These are phyloP conservation scores for Lingula anatina DNA, from an alignment of 2,888 invertebrate genomes.

Conservation along the genomic window DNA sequence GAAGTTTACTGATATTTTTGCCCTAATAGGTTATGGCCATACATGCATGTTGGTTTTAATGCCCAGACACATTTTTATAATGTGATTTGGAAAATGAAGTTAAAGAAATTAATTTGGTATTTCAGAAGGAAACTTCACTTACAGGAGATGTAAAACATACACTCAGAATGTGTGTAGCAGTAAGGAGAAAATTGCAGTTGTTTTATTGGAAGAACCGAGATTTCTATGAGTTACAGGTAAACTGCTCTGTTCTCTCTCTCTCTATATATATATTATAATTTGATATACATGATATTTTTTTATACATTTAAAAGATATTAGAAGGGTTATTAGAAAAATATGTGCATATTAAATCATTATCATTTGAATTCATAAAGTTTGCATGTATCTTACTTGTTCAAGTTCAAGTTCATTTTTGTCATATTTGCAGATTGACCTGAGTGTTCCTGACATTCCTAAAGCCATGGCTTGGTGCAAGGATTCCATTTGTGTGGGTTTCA, in stretches of 20 bases:
- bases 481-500: constrained; percentile 81
- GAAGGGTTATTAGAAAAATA: too few relatives aligned
- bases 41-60: neutral
- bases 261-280: too few relatives aligned
- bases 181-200: constrained; percentile 60
- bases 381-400: too few relatives aligned
- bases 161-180: constrained; percentile 76
- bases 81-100: neutral
- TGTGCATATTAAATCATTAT: too few relatives aligned
- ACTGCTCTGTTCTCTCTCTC: too few relatives aligned
- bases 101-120: constrained; percentile 8
- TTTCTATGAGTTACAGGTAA: constrained; percentile 64
- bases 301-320: too few relatives aligned
- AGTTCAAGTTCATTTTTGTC: too few relatives aligned
- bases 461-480: constrained; percentile 78
- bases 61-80: too few relatives aligned
- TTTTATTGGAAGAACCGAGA: constrained; percentile 84
- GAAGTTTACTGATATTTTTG: neutral
- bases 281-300: too few relatives aligned
- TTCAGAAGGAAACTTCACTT: constrained; percentile 59
- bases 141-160: constrained; percentile 73
- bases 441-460: constrained; percentile 73
- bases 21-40: constrained; percentile 19
- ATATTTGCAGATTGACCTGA: constrained; percentile 62
- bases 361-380: too few relatives aligned